Percentiles rank a stretch among this genome's conserved stretches.
These are phyloP conservation scores for Andrena dorsata DNA, from an alignment of 2,888 invertebrate species.

Conservation along the genomic window DNA sequence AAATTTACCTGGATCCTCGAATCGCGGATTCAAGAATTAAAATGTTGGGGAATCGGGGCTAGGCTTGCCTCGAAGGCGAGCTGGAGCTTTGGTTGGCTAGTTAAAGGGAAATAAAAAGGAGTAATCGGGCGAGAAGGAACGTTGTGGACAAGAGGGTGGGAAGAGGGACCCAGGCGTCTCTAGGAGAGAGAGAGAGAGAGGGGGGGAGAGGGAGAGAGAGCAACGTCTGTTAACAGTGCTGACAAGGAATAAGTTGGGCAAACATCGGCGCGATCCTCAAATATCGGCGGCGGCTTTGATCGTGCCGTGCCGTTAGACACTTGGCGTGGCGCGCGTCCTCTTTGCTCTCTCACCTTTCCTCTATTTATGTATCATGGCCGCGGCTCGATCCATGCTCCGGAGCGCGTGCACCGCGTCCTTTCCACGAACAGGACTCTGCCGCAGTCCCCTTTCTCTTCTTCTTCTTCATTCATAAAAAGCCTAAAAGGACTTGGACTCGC, in stretches of 20 bases:
- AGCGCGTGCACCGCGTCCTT: constrained; percentile 28
- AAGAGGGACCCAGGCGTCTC: constrained; percentile 22
- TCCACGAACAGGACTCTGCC: constrained; percentile 45
- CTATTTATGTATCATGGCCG: constrained; percentile 71
- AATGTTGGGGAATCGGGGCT: too few relatives aligned
- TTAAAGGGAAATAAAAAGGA: constrained; percentile 31
- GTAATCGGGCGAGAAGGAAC: constrained; percentile 46
- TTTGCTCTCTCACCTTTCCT: constrained; percentile 77
- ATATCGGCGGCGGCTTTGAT: constrained; percentile 81
- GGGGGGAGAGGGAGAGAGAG: constrained; percentile 56
- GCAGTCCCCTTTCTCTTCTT: constrained; percentile 23
- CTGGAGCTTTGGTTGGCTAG: neutral
- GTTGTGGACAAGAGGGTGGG: constrained; percentile 41
- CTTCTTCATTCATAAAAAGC: constrained; percentile 64
- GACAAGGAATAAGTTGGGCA: constrained; percentile 83
- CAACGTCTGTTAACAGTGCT: constrained; percentile 81
- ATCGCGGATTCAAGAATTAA: neutral
- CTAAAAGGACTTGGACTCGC: constrained; percentile 31
- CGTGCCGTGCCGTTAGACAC: constrained; percentile 77
- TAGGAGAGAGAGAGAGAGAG: constrained; percentile 12
- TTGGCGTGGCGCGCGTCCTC: constrained; percentile 66
- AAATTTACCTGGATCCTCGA: neutral
- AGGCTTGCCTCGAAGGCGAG: neutral
- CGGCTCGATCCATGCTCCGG: constrained; percentile 46
- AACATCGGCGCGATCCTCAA: constrained; percentile 83